These are phyloP conservation scores for Athene noctua DNA, from an alignment of 2,113 vertebrate species.

Conservation along the genomic window DNA sequence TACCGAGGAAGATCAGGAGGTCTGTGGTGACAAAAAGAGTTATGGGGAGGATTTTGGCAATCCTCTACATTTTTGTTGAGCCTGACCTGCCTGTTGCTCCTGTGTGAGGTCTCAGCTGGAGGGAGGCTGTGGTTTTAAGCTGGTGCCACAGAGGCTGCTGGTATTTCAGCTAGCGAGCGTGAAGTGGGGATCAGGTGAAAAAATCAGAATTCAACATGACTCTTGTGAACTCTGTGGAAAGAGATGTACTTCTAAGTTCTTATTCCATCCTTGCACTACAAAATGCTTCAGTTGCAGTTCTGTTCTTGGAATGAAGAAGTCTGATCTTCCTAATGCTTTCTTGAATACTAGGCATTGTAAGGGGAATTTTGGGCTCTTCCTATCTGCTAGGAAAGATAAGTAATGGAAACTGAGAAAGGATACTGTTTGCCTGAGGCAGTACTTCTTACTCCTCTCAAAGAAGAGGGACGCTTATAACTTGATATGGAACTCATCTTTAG, in stretches of 20 bases:
- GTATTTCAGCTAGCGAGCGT: neutral
- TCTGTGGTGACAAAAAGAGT: too few species aligned
- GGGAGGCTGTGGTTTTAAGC: neutral
- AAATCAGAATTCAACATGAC: neutral
- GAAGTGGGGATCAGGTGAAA: neutral
- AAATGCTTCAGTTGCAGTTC: neutral
- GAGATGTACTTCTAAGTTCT: neutral
- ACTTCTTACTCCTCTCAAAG: neutral
- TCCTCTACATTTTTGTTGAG: neutral
- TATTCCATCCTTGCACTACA: neutral
- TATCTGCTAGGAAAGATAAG: neutral
- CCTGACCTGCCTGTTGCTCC: neutral
- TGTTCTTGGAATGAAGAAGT: neutral
- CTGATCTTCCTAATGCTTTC: neutral
- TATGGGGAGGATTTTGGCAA: too few species aligned
- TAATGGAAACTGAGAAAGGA: neutral
- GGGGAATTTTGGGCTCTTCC: neutral
- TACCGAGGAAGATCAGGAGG: too few species aligned
- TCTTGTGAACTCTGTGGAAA: neutral
- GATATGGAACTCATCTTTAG: neutral
- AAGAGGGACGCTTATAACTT: neutral
- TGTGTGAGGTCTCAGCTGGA: neutral
- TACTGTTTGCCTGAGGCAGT: neutral
- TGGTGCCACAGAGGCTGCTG: fast-evolving
- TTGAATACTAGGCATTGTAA: neutral